phyloP scores from a whole-genome alignment of 2,797 vertebrate species.

The Margarornis squamiger region DNA sequence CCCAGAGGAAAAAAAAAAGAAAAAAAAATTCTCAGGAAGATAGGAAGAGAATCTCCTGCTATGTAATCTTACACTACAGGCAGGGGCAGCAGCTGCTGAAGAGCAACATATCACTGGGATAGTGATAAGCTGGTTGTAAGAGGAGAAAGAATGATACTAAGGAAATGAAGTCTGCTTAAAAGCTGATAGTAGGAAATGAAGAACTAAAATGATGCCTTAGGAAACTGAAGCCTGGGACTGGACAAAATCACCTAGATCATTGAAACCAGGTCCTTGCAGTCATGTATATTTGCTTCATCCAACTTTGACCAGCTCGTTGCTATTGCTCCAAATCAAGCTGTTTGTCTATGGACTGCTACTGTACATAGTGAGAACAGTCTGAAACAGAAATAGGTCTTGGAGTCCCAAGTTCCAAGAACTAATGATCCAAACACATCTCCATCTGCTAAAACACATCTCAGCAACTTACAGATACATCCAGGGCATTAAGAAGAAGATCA shows the following conservation, averaged over 20 bases:
- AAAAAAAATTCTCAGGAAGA: not conserved
- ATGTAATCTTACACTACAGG: accelerated
- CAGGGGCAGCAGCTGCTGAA: not conserved
- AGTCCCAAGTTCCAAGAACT: not conserved
- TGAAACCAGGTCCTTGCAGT: not conserved
- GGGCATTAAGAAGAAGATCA: not conserved
- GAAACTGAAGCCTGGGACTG: not conserved
- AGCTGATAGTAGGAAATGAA: not conserved
- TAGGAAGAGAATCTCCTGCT: not conserved
- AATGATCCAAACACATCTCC: not conserved
- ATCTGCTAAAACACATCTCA: not conserved
- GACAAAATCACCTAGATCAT: not conserved
- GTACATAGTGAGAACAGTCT: not conserved
- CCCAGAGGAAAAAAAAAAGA: accelerated
- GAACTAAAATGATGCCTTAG: not conserved
- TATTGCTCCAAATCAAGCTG: not conserved
- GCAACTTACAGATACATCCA: not conserved
- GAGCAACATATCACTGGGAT: not conserved
- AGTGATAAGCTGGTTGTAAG: not conserved
- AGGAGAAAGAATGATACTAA: not conserved
- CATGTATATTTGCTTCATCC: not conserved
- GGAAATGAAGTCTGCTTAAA: not conserved
- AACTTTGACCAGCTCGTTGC: not conserved
- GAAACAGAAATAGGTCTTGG: not conserved
- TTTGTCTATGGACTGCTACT: not conserved